Percentiles rank a stretch among this genome's conserved stretches.
These are phyloP conservation scores for Laticauda colubrina DNA, from an alignment of 2,113 vertebrate species.

Conservation along the genomic window DNA sequence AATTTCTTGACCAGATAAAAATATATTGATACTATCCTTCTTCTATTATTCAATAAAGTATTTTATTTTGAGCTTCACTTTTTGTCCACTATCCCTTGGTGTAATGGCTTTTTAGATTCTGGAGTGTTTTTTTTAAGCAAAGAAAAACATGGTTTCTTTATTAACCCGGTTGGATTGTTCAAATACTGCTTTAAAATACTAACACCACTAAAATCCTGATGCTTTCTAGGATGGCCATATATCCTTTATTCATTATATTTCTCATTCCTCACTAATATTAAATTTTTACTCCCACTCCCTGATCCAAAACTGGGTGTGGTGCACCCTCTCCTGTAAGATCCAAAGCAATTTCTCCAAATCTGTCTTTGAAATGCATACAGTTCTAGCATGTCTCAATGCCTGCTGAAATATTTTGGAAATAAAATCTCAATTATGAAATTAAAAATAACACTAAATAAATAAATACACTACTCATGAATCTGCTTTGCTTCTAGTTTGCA, in stretches of 20 bases:
- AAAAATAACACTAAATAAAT: neutral
- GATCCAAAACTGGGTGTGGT: neutral
- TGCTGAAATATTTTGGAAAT: neutral
- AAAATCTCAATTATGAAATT: neutral
- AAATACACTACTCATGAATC: neutral
- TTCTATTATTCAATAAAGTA: slow-evolving; percentile 66
- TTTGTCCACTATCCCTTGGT: slow-evolving; percentile 32
- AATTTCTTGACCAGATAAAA: slow-evolving; percentile 65
- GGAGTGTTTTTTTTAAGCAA: neutral
- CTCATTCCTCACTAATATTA: neutral
- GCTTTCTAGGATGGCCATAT: neutral
- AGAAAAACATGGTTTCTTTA: neutral
- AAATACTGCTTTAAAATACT: neutral
- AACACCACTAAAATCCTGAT: neutral
- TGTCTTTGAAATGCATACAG: neutral
- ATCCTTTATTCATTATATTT: neutral
- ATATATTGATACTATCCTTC: slow-evolving; percentile 61
- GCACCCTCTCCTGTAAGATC: neutral
- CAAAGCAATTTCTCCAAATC: neutral
- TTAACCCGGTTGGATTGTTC: neutral
- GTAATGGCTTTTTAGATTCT: slow-evolving; percentile 17
- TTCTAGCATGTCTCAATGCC: neutral
- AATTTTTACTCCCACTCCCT: neutral
- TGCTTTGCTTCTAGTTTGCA: neutral
- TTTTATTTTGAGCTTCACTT: slow-evolving; percentile 42